Evolutionary conservation across 2,113 vertebrate genomes (phyloP), one percentile per base, ranked within the genome.

Genomic region (Choloepus hoffmanni): DNA sequence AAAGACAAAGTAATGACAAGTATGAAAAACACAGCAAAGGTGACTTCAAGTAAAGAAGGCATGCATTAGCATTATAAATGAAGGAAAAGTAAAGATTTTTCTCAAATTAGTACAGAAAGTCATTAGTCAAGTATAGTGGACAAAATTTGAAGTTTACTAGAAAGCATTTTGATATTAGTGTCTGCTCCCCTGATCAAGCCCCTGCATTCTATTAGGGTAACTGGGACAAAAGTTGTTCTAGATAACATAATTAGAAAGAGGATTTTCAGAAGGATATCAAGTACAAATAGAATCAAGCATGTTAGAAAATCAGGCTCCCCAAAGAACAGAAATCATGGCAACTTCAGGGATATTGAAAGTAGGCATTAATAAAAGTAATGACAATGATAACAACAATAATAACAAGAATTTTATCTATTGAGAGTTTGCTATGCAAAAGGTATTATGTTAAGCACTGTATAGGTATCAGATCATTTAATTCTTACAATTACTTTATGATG

Each of bases 41-140:
- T 48, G 21, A 94, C 15, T 88, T 79, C 24, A 70, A 83, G 53
- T 79, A 93, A 72, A 79, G 45, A 91, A 93, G 19, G 58, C 10
- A 40, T 28, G 24, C 6, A 11, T 45, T 65, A 0, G 15, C 82
- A 28, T 82, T 93, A 85, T 45, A 81, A 50, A 65, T 60, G 58
- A 28, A 82, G 24, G 15, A 62, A 81, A 81, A 68, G 26, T 84
- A 72, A 89, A 95, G 30, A 43, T 78, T 76, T 78, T 43, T 30
- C n/a, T 76, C 24, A 48, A 50, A 48, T 48, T 53, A 36, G 28
- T 48, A 24, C 65, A 43, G 23, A 96, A 77, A 53, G 45, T 24
- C 4, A 43, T 53, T 30, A 28, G 43, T 78, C 33, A 68, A 93
- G 43, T 3, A 45, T 13, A 16, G 0, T 48, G 63, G 33, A 50